Percentiles rank a stretch among this genome's conserved stretches.
phyloP scores from a whole-genome alignment of 2,113 vertebrate species.

The Ictalurus furcatus region DNA sequence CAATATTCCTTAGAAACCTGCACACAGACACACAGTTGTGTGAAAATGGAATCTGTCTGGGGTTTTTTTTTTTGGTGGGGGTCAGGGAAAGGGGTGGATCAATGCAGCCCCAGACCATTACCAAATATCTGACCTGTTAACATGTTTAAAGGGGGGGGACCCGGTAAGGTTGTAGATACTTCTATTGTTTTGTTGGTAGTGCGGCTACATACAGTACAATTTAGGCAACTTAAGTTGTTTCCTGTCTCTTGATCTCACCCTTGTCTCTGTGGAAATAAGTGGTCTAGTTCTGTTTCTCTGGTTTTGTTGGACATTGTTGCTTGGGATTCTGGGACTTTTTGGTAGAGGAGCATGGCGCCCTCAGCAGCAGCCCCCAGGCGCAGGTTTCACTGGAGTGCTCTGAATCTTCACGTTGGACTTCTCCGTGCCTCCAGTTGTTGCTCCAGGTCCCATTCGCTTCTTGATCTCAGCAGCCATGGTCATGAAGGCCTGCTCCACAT shows the following conservation, averaged over 20 bases:
- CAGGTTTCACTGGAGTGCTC: slow-evolving; percentile 96
- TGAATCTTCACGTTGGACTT: slow-evolving; percentile 97
- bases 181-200: slow-evolving; percentile 83
- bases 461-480: slow-evolving; percentile 99
- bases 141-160: slow-evolving; percentile 58
- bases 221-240: slow-evolving; percentile 81
- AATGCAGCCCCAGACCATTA: slow-evolving; percentile 61
- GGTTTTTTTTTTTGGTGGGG: slow-evolving; percentile 55
- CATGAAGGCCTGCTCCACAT: slow-evolving; percentile 99
- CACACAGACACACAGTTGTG: slow-evolving; percentile 84
- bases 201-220: slow-evolving; percentile 98
- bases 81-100: slow-evolving; percentile 66
- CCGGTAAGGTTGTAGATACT: slow-evolving; percentile 45
- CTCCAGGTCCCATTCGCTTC: slow-evolving; percentile 98
- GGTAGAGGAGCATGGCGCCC: slow-evolving; percentile 9
- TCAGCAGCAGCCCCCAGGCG: slow-evolving; percentile 93
- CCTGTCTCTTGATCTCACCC: slow-evolving; percentile 70
- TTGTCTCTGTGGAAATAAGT: slow-evolving; percentile 49
- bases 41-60: slow-evolving; percentile 86
- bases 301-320: slow-evolving; percentile 81
- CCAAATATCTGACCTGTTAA: slow-evolving; percentile 51
- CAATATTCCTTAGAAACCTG: slow-evolving; percentile 81
- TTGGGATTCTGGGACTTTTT: slow-evolving; percentile 56
- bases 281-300: slow-evolving; percentile 73
- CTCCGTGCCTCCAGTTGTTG: slow-evolving; percentile 89